Evolutionary conservation across 1,140 invertebrate genomes (phyloP).

Genomic region (Sarcophaga peregrina): DNA sequence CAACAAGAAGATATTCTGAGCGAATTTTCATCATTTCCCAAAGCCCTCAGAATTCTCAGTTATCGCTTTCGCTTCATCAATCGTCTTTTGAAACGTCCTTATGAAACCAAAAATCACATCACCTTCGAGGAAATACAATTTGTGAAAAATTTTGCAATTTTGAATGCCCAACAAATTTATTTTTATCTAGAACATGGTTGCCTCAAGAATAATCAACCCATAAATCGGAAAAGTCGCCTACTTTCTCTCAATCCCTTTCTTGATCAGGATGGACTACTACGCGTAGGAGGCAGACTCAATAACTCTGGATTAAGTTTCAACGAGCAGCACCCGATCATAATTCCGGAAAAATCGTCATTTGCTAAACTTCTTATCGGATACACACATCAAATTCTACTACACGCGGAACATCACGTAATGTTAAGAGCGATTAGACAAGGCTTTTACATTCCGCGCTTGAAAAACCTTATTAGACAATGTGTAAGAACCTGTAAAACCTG

Average conservation of each 20-base stretch:
- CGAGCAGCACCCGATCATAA: constrained; percentile 37
- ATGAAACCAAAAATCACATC: not conserved
- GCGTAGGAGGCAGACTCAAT: not conserved
- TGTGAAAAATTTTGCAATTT: not conserved
- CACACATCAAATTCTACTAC: not conserved
- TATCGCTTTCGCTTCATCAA: constrained; percentile 12
- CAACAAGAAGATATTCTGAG: not conserved
- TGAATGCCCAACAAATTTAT: not conserved
- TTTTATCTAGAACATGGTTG: not conserved
- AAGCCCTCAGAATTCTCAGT: not conserved
- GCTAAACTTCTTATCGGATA: not conserved
- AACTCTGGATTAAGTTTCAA: not conserved
- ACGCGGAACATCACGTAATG: constrained; percentile 4
- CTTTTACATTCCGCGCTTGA: not conserved
- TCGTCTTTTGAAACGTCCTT: not conserved
- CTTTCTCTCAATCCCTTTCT: not conserved
- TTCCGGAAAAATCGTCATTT: constrained; percentile 13
- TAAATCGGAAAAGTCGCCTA: not conserved
- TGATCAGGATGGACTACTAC: not conserved
- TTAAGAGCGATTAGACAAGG: not conserved
- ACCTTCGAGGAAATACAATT: not conserved
- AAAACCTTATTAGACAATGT: not conserved
- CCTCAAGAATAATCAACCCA: not conserved
- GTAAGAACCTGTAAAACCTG: not conserved
- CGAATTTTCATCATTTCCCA: not conserved